phyloP scores from a whole-genome alignment of 2,797 vertebrate genomes.

The Paedocypris micromegethes region DNA sequence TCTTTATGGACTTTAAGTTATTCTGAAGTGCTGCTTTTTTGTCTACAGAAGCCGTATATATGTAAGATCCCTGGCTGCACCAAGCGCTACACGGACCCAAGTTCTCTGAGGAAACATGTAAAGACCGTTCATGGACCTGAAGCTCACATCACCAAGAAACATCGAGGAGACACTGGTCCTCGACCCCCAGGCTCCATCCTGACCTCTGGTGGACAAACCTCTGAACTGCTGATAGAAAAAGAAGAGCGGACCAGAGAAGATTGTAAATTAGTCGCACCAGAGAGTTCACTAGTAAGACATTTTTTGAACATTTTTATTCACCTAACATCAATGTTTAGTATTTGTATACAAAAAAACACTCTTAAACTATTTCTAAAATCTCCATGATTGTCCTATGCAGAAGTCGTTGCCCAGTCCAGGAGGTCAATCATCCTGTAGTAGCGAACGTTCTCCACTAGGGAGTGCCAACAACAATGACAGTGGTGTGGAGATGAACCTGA shows the following conservation, averaged over 20 bases:
- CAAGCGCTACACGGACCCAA: constrained; percentile 96
- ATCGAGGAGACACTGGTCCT: constrained; percentile 82
- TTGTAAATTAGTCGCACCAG: constrained; percentile 80
- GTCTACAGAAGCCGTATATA: constrained; percentile 86
- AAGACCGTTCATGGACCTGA: constrained; percentile 96
- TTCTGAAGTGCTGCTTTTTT: neutral
- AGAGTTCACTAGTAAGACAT: constrained; percentile 74
- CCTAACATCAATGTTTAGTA: no score
- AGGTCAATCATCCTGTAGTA: constrained; percentile 93
- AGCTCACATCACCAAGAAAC: constrained; percentile 95
- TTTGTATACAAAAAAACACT: no score
- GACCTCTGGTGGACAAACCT: constrained; percentile 62
- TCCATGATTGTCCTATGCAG: constrained; percentile 54
- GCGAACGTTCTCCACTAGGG: constrained; percentile 88
- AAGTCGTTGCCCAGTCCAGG: constrained; percentile 92
- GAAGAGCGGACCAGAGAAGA: constrained; percentile 82
- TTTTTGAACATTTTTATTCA: neutral
- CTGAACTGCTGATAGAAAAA: constrained; percentile 82
- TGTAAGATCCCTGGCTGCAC: constrained; percentile 97
- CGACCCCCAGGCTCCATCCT: constrained; percentile 63
- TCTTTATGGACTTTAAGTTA: no score
- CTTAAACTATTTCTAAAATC: neutral
- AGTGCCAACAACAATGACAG: constrained; percentile 96
- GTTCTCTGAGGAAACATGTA: constrained; percentile 92
- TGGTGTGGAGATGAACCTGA: constrained; percentile 95